These are phyloP conservation scores for Drusus annulatus DNA, from an alignment of 1,140 invertebrate genomes.

Conservation along the genomic window DNA sequence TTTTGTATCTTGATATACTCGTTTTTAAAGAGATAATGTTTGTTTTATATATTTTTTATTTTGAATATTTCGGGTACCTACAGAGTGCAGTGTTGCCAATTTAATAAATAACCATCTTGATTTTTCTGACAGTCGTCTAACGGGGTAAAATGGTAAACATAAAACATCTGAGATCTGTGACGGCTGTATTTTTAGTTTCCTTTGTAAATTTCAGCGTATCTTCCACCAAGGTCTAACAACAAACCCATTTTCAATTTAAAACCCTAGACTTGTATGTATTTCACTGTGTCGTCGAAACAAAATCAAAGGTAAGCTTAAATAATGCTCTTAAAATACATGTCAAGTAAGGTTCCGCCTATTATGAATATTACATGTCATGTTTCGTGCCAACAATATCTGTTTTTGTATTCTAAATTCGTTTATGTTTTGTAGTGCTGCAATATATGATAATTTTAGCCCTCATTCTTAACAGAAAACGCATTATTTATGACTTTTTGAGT, in stretches of 20 bases:
- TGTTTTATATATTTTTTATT: too few relatives aligned
- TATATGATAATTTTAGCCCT: background rate
- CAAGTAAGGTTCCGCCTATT: constrained; percentile 37
- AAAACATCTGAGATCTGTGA: constrained; percentile 50
- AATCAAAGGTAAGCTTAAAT: constrained; percentile 30
- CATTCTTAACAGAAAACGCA: background rate
- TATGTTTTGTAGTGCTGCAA: background rate
- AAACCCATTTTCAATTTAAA: background rate
- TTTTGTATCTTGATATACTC: too few relatives aligned
- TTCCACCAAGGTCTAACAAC: constrained; percentile 2
- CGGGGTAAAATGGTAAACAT: constrained; percentile 56
- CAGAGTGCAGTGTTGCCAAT: constrained; percentile 6
- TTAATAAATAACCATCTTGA: constrained; percentile 16
- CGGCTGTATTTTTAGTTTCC: constrained; percentile 46
- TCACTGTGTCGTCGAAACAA: constrained; percentile 15
- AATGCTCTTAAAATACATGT: background rate
- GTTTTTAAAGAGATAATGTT: too few relatives aligned
- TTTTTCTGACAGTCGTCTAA: constrained; percentile 52
- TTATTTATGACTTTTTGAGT: background rate
- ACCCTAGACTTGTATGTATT: constrained; percentile 23
- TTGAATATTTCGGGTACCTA: background rate
- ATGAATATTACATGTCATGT: constrained; percentile 45
- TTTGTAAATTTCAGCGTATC: background rate
- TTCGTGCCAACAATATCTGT: constrained; percentile 34
- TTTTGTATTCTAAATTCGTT: constrained; percentile 14